phyloP scores from a whole-genome alignment of 2,113 vertebrate species.

The Sinocyclocheilus maitianheensis region DNA sequence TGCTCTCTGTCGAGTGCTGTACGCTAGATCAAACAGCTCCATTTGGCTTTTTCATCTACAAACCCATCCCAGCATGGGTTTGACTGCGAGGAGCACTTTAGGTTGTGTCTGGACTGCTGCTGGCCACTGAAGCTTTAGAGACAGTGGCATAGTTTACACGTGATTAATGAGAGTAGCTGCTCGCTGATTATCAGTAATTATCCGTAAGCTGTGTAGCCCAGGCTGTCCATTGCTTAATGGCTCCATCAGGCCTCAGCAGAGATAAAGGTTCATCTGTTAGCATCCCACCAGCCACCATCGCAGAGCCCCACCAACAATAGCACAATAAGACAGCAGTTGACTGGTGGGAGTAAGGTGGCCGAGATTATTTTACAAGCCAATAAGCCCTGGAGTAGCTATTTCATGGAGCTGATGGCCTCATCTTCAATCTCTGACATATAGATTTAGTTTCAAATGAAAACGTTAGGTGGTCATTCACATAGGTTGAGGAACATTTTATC shows the following conservation, averaged over 20 bases:
- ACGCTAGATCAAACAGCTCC: background rate
- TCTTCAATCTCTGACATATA: background rate
- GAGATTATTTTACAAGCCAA: slow-evolving; percentile 48
- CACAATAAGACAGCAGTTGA: slow-evolving; percentile 21
- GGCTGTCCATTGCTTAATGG: slow-evolving; percentile 68
- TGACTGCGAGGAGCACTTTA: slow-evolving; percentile 33
- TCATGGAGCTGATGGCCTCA: slow-evolving; percentile 29
- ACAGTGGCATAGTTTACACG: slow-evolving; percentile 60
- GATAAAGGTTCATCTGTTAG: slow-evolving; percentile 44
- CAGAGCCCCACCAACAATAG: slow-evolving; percentile 34
- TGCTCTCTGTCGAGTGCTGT: slow-evolving; percentile 17
- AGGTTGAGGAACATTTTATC: background rate
- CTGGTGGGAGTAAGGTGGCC: slow-evolving; percentile 8
- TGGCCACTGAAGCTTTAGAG: slow-evolving; percentile 30
- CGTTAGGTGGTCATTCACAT: background rate
- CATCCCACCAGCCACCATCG: background rate
- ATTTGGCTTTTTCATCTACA: slow-evolving; percentile 8
- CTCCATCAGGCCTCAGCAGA: slow-evolving; percentile 63
- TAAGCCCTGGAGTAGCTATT: slow-evolving; percentile 37
- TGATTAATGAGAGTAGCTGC: slow-evolving; percentile 74
- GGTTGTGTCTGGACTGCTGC: slow-evolving; percentile 12
- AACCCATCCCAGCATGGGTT: background rate
- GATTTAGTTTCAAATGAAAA: slow-evolving; percentile 8
- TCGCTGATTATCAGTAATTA: slow-evolving; percentile 76
- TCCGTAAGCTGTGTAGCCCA: slow-evolving; percentile 67